These are phyloP conservation scores for Chrysolina haemoptera DNA, from an alignment of 2,888 invertebrate genomes.

Conservation along the genomic window DNA sequence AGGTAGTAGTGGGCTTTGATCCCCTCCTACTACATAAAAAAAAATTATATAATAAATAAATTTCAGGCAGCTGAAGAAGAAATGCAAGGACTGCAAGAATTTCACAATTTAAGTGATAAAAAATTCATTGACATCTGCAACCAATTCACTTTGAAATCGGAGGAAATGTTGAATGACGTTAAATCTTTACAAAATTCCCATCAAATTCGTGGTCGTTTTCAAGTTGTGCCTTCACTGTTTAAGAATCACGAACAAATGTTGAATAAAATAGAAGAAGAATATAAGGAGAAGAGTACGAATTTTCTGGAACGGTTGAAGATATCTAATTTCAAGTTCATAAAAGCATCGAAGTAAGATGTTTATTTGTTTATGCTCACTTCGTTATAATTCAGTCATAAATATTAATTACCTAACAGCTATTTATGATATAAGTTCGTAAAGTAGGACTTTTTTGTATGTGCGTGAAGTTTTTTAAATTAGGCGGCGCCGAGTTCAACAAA, in stretches of 20 bases:
- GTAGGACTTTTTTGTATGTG: no score
- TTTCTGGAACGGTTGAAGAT: constrained; percentile 43
- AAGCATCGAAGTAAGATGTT: constrained; percentile 43
- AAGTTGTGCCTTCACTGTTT: not conserved
- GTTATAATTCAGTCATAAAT: not conserved
- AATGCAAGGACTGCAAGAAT: constrained; percentile 32
- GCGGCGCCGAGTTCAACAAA: no score
- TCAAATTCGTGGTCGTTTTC: constrained; percentile 16
- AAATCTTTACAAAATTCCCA: constrained; percentile 21
- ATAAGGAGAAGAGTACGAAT: not conserved
- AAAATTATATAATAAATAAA: not conserved
- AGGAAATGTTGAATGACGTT: not conserved
- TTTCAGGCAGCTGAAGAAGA: constrained; percentile 43
- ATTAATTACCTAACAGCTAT: no score
- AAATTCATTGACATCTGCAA: constrained; percentile 13
- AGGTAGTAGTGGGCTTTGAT: no score
- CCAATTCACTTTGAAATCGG: constrained; percentile 4
- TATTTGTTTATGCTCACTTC: not conserved
- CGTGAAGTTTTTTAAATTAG: no score
- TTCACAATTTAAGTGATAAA: not conserved
- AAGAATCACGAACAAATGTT: constrained; percentile 5
- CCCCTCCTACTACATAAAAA: no score
- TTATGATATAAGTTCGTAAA: no score
- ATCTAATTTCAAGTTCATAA: constrained; percentile 42
- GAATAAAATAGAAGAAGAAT: constrained; percentile 5